phyloP scores from a whole-genome alignment of 1,140 invertebrate species.

The Proales similis region DNA sequence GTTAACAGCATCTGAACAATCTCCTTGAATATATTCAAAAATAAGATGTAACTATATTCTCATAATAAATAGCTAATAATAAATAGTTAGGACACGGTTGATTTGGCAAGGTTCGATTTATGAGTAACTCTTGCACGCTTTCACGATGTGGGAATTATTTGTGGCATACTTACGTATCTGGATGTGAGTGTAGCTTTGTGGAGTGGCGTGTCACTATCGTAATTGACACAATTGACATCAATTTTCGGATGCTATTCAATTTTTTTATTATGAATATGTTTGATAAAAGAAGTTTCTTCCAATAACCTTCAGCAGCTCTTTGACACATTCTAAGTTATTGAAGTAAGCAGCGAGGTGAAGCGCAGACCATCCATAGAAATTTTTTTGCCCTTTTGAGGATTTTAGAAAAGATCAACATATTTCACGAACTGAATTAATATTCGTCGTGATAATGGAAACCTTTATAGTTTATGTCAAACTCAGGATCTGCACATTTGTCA shows the following conservation, averaged over 20 bases:
- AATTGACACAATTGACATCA: conserved; percentile 54
- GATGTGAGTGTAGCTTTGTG: conserved; percentile 52
- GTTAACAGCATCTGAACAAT: conserved; percentile 52
- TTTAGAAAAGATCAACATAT: too few species aligned
- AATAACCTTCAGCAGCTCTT: conserved; percentile 20
- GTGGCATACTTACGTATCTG: conserved; percentile 26
- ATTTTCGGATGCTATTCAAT: conserved; percentile 47
- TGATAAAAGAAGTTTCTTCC: neutral
- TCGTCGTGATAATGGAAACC: too few species aligned
- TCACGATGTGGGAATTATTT: neutral
- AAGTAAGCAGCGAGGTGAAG: conserved; percentile 27
- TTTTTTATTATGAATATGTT: conserved; percentile 28
- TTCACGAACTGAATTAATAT: too few species aligned
- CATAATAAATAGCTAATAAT: conserved; percentile 23
- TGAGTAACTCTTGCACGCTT: neutral
- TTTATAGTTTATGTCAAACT: too few species aligned
- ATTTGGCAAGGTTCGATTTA: neutral
- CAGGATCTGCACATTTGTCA: too few species aligned
- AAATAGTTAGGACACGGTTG: too few species aligned
- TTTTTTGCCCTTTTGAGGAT: conserved; percentile 18
- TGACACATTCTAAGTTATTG: conserved; percentile 23
- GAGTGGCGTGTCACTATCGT: conserved; percentile 55
- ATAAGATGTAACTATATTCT: neutral
- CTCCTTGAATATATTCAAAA: conserved; percentile 43
- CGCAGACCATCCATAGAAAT: conserved; percentile 36